A percentile compares a stretch with the other conserved stretches of the same genome.
Conservation (phyloP, 1,140 invertebrate genomes). For the Drosophila prosaltans region DNA sequence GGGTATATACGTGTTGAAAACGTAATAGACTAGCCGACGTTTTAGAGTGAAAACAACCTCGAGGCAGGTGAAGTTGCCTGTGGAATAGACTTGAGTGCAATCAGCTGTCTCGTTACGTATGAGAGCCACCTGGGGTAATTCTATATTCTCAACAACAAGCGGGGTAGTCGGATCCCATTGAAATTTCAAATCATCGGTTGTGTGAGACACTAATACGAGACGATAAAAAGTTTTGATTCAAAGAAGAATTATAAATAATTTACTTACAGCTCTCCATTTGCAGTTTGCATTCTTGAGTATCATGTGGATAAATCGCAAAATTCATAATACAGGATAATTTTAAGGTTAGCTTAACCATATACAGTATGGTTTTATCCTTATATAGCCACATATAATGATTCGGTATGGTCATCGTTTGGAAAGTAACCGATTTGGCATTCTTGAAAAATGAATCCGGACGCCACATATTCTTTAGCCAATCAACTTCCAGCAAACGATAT, state of each 20-base stretch:
- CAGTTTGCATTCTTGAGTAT: conserved; percentile 94
- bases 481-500: conserved; percentile 93
- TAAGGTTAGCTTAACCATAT: conserved; percentile 94
- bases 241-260: not conserved
- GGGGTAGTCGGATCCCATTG: conserved; percentile 95
- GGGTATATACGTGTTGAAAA: conserved; percentile 95
- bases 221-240: conserved; percentile 1
- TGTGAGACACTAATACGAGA: conserved; percentile 90
- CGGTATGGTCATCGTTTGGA: conserved; percentile 96
- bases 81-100: conserved; percentile 89
- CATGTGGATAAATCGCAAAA: conserved; percentile 95
- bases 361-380: conserved; percentile 93
- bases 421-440: conserved; percentile 95
- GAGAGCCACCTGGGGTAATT: conserved; percentile 92
- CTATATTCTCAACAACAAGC: conserved; percentile 94
- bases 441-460: conserved; percentile 94
- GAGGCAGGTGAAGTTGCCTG: conserved; percentile 94
- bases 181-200: conserved; percentile 95
- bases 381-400: conserved; percentile 96
- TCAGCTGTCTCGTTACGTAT: conserved; percentile 93
- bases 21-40: conserved; percentile 92
- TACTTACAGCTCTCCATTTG: conserved; percentile 96
- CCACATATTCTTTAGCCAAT: conserved; percentile 96
- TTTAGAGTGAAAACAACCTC: conserved; percentile 94
- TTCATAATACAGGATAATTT: conserved; percentile 95